Evolutionary conservation across 2,113 vertebrate genomes (phyloP).

Genomic region (Lathamus discolor): DNA sequence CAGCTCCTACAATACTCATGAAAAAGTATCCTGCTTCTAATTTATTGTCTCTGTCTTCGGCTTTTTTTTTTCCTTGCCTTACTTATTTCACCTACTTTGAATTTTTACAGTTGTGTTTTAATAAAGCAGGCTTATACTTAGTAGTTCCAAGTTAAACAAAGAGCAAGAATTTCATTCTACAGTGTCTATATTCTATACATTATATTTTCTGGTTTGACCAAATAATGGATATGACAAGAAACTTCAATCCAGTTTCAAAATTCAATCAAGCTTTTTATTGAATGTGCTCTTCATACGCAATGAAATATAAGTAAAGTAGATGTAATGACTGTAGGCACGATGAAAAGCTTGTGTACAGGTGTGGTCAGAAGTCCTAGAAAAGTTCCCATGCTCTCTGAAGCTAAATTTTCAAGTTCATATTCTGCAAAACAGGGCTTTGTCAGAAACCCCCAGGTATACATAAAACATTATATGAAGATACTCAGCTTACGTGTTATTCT

Average conservation of each 20-base stretch:
- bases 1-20: not conserved
- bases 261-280: not conserved
- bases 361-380: not conserved
- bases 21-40: not conserved
- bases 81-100: not conserved
- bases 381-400: not conserved
- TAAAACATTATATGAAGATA: not conserved
- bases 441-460: fast-evolving
- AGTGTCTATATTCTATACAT: not conserved
- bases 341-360: not conserved
- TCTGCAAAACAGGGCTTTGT: not conserved
- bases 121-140: not conserved
- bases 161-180: not conserved
- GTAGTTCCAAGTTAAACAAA: not conserved
- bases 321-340: not conserved
- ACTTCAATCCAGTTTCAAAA: not conserved
- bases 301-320: not conserved
- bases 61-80: not conserved
- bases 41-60: not conserved
- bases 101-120: not conserved
- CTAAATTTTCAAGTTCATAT: not conserved
- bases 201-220: not conserved
- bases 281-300: not conserved
- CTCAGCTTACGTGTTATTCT: not conserved
- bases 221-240: not conserved